phyloP scores from a whole-genome alignment of 2,113 vertebrate species.

The Psittacula cyanocephala region DNA sequence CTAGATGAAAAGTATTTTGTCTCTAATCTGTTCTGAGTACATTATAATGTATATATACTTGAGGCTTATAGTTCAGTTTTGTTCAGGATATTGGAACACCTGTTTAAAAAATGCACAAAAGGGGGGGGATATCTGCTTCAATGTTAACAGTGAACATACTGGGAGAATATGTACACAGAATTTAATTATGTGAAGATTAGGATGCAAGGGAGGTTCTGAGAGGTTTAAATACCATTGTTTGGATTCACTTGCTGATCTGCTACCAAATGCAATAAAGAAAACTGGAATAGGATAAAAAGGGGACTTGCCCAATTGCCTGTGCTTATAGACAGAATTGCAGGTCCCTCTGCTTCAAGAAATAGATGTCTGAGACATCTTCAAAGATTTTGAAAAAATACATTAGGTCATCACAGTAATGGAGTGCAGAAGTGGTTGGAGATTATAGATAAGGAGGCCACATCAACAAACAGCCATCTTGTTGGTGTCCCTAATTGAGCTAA shows the following conservation, averaged over 20 bases:
- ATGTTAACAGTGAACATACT: conserved; percentile 8
- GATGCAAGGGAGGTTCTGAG: background rate
- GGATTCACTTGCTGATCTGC: background rate
- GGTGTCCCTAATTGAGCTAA: background rate
- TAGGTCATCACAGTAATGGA: background rate
- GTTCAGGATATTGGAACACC: conserved; percentile 46
- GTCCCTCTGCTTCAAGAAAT: background rate
- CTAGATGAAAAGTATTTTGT: background rate
- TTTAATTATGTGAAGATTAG: background rate
- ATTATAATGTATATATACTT: background rate
- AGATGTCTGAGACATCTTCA: background rate
- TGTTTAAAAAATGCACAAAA: background rate
- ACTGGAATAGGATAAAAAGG: background rate
- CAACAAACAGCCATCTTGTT: background rate
- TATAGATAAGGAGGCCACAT: background rate
- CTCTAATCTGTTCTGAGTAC: background rate
- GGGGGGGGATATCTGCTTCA: background rate
- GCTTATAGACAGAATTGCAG: background rate
- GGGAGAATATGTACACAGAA: background rate
- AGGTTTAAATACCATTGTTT: background rate
- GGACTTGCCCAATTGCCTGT: background rate
- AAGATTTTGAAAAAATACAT: background rate
- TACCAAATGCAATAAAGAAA: background rate
- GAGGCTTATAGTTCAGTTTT: conserved; percentile 36
- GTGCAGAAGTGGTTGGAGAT: background rate